These are phyloP conservation scores for Aphodius granarius DNA, from an alignment of 2,888 invertebrate species.

Conservation along the genomic window DNA sequence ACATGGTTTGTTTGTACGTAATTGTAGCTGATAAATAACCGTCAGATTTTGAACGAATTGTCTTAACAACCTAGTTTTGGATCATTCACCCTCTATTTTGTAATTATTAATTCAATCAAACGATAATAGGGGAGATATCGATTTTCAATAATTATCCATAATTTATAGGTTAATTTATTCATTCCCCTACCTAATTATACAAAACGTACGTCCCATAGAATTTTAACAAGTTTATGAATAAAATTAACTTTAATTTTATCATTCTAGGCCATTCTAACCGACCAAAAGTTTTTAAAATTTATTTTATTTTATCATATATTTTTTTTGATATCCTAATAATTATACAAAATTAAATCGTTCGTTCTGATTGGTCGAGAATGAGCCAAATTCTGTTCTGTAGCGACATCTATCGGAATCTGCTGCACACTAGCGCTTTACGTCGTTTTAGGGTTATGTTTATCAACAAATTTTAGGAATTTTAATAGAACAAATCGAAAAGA, in stretches of 20 bases:
- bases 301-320: too few species aligned
- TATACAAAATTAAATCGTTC: too few species aligned
- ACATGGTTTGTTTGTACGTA: background rate
- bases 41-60: background rate
- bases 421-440: background rate
- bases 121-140: background rate
- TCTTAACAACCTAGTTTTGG: too few species aligned
- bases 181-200: background rate
- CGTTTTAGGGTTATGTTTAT: background rate
- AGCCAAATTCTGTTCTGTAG: too few species aligned
- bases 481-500: background rate
- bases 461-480: background rate
- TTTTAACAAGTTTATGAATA: too few species aligned
- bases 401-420: background rate
- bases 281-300: too few species aligned
- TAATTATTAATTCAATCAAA: background rate
- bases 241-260: too few species aligned
- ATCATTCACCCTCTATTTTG: background rate
- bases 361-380: too few species aligned
- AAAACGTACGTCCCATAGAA: background rate
- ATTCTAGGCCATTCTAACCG: too few species aligned
- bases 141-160: background rate
- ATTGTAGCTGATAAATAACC: background rate
- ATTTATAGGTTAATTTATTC: background rate
- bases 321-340: too few species aligned